Base-by-base conservation (phyloP, 2,888 invertebrate genomes). In the Lasioglossum pauxillum region DNA sequence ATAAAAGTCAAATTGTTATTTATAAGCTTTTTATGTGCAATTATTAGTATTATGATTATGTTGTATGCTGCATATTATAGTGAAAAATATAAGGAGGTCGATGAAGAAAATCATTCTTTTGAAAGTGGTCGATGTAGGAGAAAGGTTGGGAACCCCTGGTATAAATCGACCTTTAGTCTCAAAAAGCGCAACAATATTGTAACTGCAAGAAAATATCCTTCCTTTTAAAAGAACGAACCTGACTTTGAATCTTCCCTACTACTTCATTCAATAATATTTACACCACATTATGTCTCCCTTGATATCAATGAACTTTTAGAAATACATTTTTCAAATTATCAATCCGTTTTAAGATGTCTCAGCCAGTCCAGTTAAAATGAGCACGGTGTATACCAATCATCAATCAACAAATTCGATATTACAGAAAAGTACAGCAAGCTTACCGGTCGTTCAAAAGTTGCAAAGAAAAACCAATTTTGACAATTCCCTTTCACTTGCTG, bases 361-460 rank as follows among this genome's bases (percentile, higher is more conserved):
- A 19, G 31, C 64, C 19, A 64, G 64, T 16, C 19, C 2, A 31
- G 19, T 19, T 64, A 31, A 64, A 31, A 31, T 8, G 8, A 64
- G 16, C 64, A 64, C 31, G 31, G 12, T 10, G 75, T 74, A 38
- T 67, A 35, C 14, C 71, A 69, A 75, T 27, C 49, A 84, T 53
- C 41, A 46, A 74, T 84, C 73, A 80, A 76, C 82, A 84, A 82
- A 83, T 76, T 77, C 27, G 78, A 72, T 69, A 71, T 35, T 82
- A 86, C 64, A 67, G 27, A 78, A 75, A 67, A 49, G 46, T 44
- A 64, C 77, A 41, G n/a, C 38, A 74, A 84, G 71, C n/a, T n/a
- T 38, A 75, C 57, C 38, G 16, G 46, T 44, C 64, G 14, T 78
- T 78, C 64, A 64, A 78, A 82, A 77, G 49, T 83, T 72, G 27